phyloP scores from a whole-genome alignment of 1,140 invertebrate genomes.

The Cydia pomonella region DNA sequence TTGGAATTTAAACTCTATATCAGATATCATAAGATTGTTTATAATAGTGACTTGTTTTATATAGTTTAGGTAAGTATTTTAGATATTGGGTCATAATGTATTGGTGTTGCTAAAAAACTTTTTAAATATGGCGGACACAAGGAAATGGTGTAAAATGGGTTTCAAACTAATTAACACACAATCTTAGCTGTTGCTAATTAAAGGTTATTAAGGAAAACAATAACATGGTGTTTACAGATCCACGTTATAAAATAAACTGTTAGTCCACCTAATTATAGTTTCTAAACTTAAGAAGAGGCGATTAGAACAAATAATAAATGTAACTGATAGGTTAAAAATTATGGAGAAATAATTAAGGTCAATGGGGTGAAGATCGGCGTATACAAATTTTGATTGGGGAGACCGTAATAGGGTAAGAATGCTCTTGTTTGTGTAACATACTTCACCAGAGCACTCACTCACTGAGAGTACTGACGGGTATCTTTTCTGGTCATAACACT shows the following conservation, averaged over 20 bases:
- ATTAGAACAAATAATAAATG: too few relatives aligned
- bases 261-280: background rate
- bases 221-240: background rate
- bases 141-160: background rate
- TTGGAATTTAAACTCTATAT: background rate
- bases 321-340: too few relatives aligned
- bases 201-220: conserved; percentile 6
- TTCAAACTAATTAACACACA: conserved; percentile 13
- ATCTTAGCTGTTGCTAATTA: conserved; percentile 21
- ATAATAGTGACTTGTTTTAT: background rate
- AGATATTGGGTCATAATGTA: conserved; percentile 19
- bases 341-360: too few relatives aligned
- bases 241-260: background rate
- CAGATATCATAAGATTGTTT: background rate
- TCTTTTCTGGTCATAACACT: too few relatives aligned
- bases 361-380: too few relatives aligned
- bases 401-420: too few relatives aligned
- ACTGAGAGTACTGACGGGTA: too few relatives aligned
- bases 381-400: too few relatives aligned
- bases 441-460: too few relatives aligned
- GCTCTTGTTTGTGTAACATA: too few relatives aligned
- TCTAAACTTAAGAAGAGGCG: too few relatives aligned
- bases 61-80: background rate
- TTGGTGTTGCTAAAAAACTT: background rate
- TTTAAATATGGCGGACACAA: background rate